phyloP scores from a whole-genome alignment of 2,888 invertebrate genomes.

The Megastigmus dorsalis region DNA sequence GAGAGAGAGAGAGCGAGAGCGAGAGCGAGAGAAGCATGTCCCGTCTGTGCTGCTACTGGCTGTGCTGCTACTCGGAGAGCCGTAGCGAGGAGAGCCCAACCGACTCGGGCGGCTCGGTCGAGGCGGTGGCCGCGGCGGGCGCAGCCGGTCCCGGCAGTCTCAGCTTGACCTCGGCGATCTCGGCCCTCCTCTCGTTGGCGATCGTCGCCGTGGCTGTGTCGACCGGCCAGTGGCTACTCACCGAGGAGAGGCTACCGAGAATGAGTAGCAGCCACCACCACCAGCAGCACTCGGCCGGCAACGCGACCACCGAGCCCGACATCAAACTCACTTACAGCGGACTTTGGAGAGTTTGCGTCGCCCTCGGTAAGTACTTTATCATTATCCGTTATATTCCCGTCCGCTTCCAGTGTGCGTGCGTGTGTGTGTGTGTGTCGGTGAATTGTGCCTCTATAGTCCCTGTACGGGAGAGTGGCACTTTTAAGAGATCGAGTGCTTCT shows the following conservation, averaged over 20 bases:
- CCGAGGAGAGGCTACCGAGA: conserved; percentile 86
- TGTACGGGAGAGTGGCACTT: no score
- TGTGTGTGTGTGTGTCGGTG: no score
- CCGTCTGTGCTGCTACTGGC: conserved; percentile 41
- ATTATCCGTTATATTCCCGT: no score
- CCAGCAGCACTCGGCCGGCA: neutral
- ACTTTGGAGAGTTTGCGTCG: conserved; percentile 86
- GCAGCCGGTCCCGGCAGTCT: conserved; percentile 3
- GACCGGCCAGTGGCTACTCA: conserved; percentile 90
- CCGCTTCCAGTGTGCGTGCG: no score
- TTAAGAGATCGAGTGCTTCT: no score
- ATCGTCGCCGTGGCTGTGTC: conserved; percentile 84
- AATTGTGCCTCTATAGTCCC: no score
- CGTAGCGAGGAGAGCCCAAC: conserved; percentile 10
- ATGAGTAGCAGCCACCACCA: neutral
- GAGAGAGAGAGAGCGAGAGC: no score
- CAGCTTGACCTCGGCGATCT: conserved; percentile 58
- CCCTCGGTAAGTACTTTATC: conserved; percentile 82
- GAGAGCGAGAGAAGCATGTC: conserved; percentile 25
- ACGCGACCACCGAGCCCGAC: conserved; percentile 83
- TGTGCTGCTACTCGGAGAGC: conserved; percentile 37
- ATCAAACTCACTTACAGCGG: conserved; percentile 88
- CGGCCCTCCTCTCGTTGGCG: conserved; percentile 83
- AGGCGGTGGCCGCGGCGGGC: neutral
- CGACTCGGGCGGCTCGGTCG: conserved; percentile 13